phyloP scores from a whole-genome alignment of 2,888 invertebrate genomes.

The Schrankia costaestrigalis region DNA sequence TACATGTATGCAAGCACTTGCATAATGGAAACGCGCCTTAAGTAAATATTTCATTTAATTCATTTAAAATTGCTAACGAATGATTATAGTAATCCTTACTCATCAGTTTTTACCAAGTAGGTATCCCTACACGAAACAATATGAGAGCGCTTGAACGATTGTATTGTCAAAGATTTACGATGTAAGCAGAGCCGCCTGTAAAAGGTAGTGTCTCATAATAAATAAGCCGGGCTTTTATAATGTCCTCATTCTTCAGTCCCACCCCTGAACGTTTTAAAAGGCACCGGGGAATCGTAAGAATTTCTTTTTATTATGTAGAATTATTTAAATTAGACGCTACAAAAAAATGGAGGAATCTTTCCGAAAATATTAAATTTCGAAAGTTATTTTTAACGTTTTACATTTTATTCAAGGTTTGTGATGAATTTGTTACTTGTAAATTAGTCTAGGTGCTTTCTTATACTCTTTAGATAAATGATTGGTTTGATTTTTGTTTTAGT shows the following conservation, averaged over 20 bases:
- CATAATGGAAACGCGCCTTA: no score
- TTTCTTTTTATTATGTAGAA: constrained; percentile 33
- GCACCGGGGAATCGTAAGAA: constrained; percentile 29
- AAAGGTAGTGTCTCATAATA: constrained; percentile 3
- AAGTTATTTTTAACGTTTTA: constrained; percentile 6
- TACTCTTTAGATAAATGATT: background rate
- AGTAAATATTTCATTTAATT: no score
- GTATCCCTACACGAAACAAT: no score
- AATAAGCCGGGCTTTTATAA: constrained; percentile 14
- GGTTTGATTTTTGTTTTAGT: no score
- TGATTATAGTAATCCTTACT: no score
- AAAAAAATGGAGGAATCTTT: constrained; percentile 14
- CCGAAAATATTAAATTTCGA: constrained; percentile 12
- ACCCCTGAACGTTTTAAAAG: constrained; percentile 25
- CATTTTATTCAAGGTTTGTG: constrained; percentile 3
- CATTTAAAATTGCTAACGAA: no score
- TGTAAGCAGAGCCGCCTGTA: background rate
- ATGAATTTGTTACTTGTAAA: constrained; percentile 5
- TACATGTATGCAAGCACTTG: no score
- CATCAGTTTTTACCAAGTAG: no score
- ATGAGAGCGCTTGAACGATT: background rate
- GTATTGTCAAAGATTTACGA: background rate
- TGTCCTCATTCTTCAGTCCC: constrained; percentile 19
- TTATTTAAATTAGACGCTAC: constrained; percentile 37
- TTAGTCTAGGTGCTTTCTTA: constrained; percentile 1